Evolutionary conservation across 2,888 invertebrate genomes (phyloP), one percentile per base, ranked within the genome.

Genomic region (Diloba caeruleocephala): DNA sequence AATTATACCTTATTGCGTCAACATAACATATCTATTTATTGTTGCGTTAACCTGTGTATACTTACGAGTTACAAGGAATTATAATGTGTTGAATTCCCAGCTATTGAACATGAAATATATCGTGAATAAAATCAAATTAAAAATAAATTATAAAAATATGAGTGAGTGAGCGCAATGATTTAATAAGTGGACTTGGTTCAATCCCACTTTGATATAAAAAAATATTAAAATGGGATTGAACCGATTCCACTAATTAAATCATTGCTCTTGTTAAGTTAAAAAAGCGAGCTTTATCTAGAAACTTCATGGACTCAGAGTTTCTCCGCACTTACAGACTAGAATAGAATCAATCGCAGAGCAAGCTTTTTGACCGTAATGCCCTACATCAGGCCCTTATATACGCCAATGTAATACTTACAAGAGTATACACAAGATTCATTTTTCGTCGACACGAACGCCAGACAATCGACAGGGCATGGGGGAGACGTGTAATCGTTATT

Each of bases 401-500:
- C 13, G 38, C 53, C 37, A 80, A 71, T 73, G 37, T 71, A 54
- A 46, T 50, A 43, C 69, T 67, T 83, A 55, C 23, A 23, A 7
- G 6, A 38, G 25, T 43, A 10, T 53, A 25, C 38, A 72, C 78
- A 90, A 75, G 75, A 85, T 60, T 54, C 58, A 75, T 63, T 82
- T 84, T 86, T 45, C 59, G 50, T 64, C 73, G 77, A 75, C 77
- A 65, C 58, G 38, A 64, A 71, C 49, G 71, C 84, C 89, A 90
- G 92, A 90, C 91, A 80, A 66, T 71, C 77, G 78, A 70, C 78
- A 71, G 78, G 79, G 84, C 74, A 69, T 76, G 81, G 83, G 87
- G 87, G 85, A 74, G 74, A 82, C 81, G 82, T 76, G 86, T 87
- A 89, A 90, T 90, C 91, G 90, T 91, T 92, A 89, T 86, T 87